phyloP scores from a whole-genome alignment of 2,888 invertebrate species.

The Melipona bicolor region DNA sequence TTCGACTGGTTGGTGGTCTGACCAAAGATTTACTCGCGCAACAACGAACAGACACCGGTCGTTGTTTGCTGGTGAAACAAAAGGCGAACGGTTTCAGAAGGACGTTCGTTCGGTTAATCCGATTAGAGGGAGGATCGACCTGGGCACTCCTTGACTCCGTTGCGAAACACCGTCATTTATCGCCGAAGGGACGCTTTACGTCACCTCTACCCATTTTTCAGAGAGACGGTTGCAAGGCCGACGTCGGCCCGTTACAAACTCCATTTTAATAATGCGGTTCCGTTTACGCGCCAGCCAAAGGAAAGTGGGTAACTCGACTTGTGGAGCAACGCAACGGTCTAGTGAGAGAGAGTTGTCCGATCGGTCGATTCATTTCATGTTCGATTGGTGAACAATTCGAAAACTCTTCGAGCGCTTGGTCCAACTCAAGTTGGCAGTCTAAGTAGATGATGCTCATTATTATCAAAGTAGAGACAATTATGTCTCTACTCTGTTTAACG shows the following conservation, averaged over 20 bases:
- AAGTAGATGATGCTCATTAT: background rate
- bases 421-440: background rate
- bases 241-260: conserved; percentile 50
- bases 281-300: conserved; percentile 18
- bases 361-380: conserved; percentile 11
- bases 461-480: no score
- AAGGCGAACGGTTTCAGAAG: conserved; percentile 9
- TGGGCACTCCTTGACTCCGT: conserved; percentile 21
- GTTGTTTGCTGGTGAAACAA: conserved; percentile 54
- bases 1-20: background rate
- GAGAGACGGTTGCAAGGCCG: conserved; percentile 51
- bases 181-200: conserved; percentile 45
- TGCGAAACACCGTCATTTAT: conserved; percentile 47
- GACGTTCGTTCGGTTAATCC: conserved; percentile 48
- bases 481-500: no score
- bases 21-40: background rate
- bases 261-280: conserved; percentile 57
- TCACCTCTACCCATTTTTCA: conserved; percentile 53
- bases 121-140: conserved; percentile 57
- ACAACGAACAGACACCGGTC: background rate
- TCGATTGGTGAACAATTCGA: background rate
- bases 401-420: background rate
- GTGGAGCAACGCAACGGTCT: background rate
- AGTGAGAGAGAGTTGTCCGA: background rate
- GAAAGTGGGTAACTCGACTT: conserved; percentile 39